Evolutionary conservation across 2,888 invertebrate species (phyloP), one percentile per base, ranked within the genome.

Genomic region (Cacoxenus indagator): DNA sequence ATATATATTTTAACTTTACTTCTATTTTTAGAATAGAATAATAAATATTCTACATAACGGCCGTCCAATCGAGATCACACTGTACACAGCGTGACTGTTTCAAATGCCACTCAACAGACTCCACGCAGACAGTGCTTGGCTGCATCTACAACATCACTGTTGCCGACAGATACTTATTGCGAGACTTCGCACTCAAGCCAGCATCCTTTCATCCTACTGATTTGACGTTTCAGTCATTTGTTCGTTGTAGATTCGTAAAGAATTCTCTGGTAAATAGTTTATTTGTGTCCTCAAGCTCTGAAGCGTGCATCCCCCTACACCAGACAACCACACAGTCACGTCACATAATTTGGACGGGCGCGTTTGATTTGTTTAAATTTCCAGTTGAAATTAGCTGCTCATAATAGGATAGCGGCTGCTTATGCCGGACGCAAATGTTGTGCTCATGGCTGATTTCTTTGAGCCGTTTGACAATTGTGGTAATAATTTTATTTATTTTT

Each of bases 341-440:
- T 9, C 64, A 1, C 31, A 29, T 11, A 45, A 57, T 45, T 29
- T 45, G 26, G 72, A 22, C 17, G 55, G 69, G 26, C 57, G 72
- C 65, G 68, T 70, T 72, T 62, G 48, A 64, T 67, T 57, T 3
- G 11, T 31, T n/a, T 37, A 61, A 61, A 29, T 61, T 61, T 65
- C n/a, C 54, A 37, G 22, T 45, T 61, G 73, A 81, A 82, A 83
- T 81, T 82, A 83, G 75, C 77, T 81, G n/a, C n/a, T n/a, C n/a
- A n/a, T n/a, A 83, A 82, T 81, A 80, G 83, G 82, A 78, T 83
- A 83, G 72, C 73, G 81, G 78, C 73, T 74, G 80, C 80, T 83
- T 81, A 81, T 19, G 31, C 24, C 26, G 24, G 22, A 24, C n/a
- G 45, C 24, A 22, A 14, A 26, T 43, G 37, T 51, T 65, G 8